Base-by-base conservation (phyloP, 2,797 vertebrate genomes). In the Rhynchotus rufescens region DNA sequence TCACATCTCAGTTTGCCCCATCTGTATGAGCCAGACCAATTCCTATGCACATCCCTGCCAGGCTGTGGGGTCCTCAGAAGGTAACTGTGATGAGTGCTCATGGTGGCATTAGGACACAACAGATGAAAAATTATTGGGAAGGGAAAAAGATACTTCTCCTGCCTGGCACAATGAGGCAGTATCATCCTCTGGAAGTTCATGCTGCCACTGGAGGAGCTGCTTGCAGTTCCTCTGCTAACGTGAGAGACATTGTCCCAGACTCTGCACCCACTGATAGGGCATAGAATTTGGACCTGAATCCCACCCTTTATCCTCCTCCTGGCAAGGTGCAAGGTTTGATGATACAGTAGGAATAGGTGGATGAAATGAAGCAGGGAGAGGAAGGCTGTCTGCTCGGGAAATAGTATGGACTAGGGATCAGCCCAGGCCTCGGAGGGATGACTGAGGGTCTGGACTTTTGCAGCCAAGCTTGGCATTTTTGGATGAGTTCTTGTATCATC, bases 301-400 rank as follows among this genome's bases (percentile, higher is more conserved):
- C 25, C 26, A 28, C 52, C 52, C 9, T 1, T 2, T 13, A 21
- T 22, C 44, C 26, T n/a, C 47, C n/a, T 60, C 5, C 9, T 8
- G 9, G 73, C 57, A 77, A 38, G 22, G 22, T 0, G 0, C n/a
- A 65, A 59, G 57, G 66, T 20, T 30, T 0, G 0, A 32, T 21
- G 7, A 12, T 3, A 5, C 15, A 6, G 16, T 44, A 77, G 28
- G 56, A 84, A 42, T 13, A 38, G 38, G n/a, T 51, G 20, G 28
- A 6, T 56, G 52, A 54, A 54, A 28, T 54, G 28, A 30, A n/a
- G 28, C 52, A n/a, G 52, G 28, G 28, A 56, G 52, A 26, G 10
- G 82, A 26, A 7, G 1, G 30, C 66, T 80, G 34, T 30, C 1
- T 4, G 14, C 4, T 1, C 1, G n/a, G 28, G 44, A 49, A 87